Evolutionary conservation across 2,113 vertebrate genomes (phyloP).

Genomic region (Grus americana): DNA sequence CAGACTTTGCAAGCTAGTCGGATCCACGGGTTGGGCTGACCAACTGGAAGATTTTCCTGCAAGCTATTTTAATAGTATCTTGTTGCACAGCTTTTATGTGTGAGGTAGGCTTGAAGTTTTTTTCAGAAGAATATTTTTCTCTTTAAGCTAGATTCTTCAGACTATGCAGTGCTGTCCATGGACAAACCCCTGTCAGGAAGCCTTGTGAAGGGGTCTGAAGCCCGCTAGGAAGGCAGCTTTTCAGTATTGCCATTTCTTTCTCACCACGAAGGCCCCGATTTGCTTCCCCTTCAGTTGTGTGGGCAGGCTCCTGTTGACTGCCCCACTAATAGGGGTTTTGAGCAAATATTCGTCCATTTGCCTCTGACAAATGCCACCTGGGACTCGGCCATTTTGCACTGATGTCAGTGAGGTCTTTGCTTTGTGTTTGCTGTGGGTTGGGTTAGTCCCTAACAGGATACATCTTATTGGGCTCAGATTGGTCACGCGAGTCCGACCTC

Average conservation of each 20-base stretch:
- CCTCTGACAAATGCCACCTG: background rate
- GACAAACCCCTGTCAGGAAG: background rate
- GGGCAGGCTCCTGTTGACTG: background rate
- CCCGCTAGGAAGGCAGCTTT: background rate
- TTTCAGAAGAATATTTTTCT: background rate
- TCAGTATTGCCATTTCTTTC: background rate
- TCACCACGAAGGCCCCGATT: background rate
- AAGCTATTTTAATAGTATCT: constrained; percentile 41
- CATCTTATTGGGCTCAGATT: background rate
- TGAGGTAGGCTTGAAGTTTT: background rate
- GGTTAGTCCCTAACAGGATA: background rate
- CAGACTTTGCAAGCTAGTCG: constrained; percentile 51
- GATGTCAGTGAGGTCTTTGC: background rate
- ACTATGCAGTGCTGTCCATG: background rate
- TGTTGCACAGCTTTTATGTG: background rate
- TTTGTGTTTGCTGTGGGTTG: background rate
- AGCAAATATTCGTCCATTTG: background rate
- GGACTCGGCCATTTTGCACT: background rate
- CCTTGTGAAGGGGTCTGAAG: background rate
- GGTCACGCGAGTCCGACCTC: background rate
- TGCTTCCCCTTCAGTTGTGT: background rate
- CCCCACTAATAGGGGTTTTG: background rate
- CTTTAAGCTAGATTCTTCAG: background rate
- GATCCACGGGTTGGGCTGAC: constrained; percentile 8
- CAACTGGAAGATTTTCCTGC: constrained; percentile 33